Conservation (phyloP, 92 coral and sea anemone genomes). For the Epizoanthus illoricatus region DNA sequence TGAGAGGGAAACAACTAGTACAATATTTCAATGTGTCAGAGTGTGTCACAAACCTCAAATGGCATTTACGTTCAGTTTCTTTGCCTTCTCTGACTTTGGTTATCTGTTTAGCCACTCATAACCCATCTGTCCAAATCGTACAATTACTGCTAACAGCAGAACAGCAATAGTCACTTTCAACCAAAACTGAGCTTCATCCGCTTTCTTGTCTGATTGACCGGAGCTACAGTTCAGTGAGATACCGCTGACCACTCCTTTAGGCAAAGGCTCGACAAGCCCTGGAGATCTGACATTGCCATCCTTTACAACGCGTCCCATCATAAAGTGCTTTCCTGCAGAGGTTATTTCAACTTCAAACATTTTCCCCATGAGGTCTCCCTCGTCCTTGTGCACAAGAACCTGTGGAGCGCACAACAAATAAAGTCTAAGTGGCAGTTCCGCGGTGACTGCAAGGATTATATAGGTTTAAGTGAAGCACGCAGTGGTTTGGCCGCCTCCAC, state of each 20-base stretch:
- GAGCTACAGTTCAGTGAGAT: conserved; percentile 39
- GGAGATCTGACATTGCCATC: conserved; percentile 77
- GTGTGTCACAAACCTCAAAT: too few species aligned
- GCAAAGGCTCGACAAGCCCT: conserved; percentile 87
- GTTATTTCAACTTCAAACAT: conserved; percentile 82
- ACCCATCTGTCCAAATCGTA: conserved; percentile 62
- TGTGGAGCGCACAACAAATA: conserved; percentile 16
- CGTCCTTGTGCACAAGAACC: conserved; percentile 94
- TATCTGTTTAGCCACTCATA: conserved; percentile 63
- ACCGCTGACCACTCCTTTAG: conserved; percentile 97
- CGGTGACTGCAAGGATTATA: too few species aligned
- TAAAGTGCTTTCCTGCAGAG: conserved; percentile 86
- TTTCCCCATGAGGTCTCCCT: conserved; percentile 96
- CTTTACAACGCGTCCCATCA: conserved; percentile 70
- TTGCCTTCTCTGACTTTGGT: too few species aligned
- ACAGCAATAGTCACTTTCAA: conserved; percentile 66
- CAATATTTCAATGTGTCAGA: too few species aligned
- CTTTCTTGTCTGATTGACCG: conserved; percentile 8
- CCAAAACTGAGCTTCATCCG: conserved; percentile 52
- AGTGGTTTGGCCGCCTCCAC: too few species aligned
- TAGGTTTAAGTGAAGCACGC: too few species aligned
- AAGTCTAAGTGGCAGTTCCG: too few species aligned
- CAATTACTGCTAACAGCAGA: conserved; percentile 70
- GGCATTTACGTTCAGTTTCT: too few species aligned
- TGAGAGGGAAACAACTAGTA: too few species aligned